phyloP scores from a whole-genome alignment of 2,888 invertebrate genomes.

The Cosmorhoe ocellata region DNA sequence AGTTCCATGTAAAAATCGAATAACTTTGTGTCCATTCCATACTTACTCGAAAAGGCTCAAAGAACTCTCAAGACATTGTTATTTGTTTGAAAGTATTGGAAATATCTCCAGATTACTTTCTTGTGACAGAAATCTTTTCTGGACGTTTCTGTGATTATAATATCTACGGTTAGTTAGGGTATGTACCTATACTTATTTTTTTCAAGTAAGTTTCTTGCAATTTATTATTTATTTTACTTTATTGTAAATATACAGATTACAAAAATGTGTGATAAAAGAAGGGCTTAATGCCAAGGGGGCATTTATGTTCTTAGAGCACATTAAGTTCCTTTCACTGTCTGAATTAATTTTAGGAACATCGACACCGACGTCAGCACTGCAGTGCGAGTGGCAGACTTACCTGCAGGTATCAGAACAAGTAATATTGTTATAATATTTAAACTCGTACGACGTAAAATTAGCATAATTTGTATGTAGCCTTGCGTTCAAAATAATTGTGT shows the following conservation, averaged over 20 bases:
- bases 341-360: too few relatives aligned
- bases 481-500: conserved; percentile 23
- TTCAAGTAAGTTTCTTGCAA: too few relatives aligned
- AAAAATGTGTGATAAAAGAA: too few relatives aligned
- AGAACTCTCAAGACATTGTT: conserved; percentile 25
- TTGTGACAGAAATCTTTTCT: conserved; percentile 11
- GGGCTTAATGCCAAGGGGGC: too few relatives aligned
- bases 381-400: conserved; percentile 10
- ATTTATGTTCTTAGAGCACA: too few relatives aligned
- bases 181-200: too few relatives aligned
- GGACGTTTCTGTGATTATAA: background rate
- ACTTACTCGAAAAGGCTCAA: conserved; percentile 14
- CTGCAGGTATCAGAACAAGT: conserved; percentile 11
- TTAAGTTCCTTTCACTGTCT: too few relatives aligned
- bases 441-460: conserved; percentile 14
- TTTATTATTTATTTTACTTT: too few relatives aligned
- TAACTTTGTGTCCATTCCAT: conserved; percentile 4
- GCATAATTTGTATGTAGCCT: conserved; percentile 24
- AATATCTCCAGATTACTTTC: conserved; percentile 18
- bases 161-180: too few relatives aligned
- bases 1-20: background rate
- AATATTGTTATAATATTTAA: conserved; percentile 18
- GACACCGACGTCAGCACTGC: background rate
- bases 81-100: conserved; percentile 23
- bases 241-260: too few relatives aligned